Evolutionary conservation across 2,888 invertebrate species (phyloP).

Genomic region (Steinernema scapterisci): DNA sequence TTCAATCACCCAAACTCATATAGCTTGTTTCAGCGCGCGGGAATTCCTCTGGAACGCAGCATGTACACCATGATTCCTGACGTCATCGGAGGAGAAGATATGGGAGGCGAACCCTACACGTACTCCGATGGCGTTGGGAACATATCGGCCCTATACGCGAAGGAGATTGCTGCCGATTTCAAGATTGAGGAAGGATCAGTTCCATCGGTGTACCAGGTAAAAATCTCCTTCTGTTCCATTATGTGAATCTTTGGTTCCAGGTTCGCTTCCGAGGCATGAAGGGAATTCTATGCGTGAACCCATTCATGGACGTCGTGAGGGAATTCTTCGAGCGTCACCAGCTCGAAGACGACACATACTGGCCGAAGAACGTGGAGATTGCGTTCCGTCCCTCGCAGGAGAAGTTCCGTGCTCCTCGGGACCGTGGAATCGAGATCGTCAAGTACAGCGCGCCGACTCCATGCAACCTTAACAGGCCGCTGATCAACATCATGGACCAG

Average conservation of each 20-base stretch:
- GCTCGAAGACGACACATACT: neutral
- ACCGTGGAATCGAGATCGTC: constrained; percentile 55
- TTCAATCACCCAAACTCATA: no score
- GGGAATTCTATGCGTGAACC: constrained; percentile 39
- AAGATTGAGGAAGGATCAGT: constrained; percentile 47
- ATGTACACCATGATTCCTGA: constrained; percentile 39
- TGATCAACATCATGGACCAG: constrained; percentile 68
- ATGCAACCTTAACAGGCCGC: constrained; percentile 67
- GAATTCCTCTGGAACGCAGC: constrained; percentile 36
- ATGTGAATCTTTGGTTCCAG: constrained; percentile 24
- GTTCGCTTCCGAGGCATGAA: constrained; percentile 41
- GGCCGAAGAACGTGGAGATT: neutral
- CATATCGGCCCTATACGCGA: constrained; percentile 53
- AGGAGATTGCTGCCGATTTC: constrained; percentile 46
- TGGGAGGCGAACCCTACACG: constrained; percentile 43
- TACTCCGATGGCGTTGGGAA: constrained; percentile 65
- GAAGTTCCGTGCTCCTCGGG: constrained; percentile 37
- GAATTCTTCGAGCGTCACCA: neutral
- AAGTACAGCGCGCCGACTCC: constrained; percentile 61
- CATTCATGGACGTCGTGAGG: neutral
- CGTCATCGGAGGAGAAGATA: constrained; percentile 44
- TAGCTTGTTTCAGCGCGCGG: constrained; percentile 39
- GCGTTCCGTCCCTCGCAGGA: constrained; percentile 38
- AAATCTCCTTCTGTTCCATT: neutral
- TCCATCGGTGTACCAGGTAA: constrained; percentile 54